These are phyloP conservation scores for Apoda limacodes DNA, from an alignment of 2,888 invertebrate species.

Conservation along the genomic window DNA sequence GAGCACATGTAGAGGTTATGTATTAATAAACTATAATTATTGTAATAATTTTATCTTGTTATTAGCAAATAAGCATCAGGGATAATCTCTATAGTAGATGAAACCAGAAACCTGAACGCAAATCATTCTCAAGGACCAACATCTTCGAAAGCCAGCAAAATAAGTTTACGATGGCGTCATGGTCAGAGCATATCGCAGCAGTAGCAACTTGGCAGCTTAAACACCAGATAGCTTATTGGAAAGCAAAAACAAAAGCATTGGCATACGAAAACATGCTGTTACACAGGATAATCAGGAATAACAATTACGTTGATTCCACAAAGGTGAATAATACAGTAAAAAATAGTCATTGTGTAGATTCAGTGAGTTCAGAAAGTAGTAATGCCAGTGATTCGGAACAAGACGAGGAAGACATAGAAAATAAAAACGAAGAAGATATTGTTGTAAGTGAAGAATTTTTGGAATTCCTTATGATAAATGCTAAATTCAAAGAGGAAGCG, in stretches of 20 bases:
- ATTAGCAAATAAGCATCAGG: too few relatives aligned
- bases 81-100: too few relatives aligned
- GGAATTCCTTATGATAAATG: slow-evolving; percentile 71
- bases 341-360: slow-evolving; percentile 12
- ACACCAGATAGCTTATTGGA: slow-evolving; percentile 73
- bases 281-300: slow-evolving; percentile 55
- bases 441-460: slow-evolving; percentile 74
- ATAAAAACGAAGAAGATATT: slow-evolving; percentile 33
- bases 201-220: slow-evolving; percentile 63
- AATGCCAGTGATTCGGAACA: slow-evolving; percentile 11
- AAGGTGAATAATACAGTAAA: slow-evolving; percentile 8
- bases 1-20: too few relatives aligned
- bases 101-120: slow-evolving; percentile 17
- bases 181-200: slow-evolving; percentile 46
- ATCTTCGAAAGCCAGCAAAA: too few relatives aligned
- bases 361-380: slow-evolving; percentile 4
- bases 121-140: too few relatives aligned
- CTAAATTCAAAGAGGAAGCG: slow-evolving; percentile 60
- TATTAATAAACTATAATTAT: too few relatives aligned
- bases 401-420: slow-evolving; percentile 26
- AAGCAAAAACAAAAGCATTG: slow-evolving; percentile 65
- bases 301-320: slow-evolving; percentile 19
- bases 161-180: slow-evolving; percentile 52
- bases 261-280: slow-evolving; percentile 70
- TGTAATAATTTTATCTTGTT: too few relatives aligned